phyloP scores from a whole-genome alignment of 2,113 vertebrate species.

The Melospiza melodia region DNA sequence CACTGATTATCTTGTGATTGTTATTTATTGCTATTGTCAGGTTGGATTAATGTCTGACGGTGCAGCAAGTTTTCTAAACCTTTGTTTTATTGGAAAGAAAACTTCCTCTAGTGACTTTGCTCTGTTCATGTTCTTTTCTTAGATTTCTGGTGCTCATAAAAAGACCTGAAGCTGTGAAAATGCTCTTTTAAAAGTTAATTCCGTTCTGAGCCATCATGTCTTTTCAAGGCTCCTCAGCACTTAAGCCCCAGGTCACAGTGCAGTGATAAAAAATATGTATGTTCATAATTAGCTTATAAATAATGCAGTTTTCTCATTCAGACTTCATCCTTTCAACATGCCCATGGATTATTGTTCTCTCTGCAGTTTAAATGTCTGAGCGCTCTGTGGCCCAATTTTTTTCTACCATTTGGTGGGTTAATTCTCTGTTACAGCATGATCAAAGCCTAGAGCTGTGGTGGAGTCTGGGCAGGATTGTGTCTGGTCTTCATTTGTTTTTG shows the following conservation, averaged over 20 bases:
- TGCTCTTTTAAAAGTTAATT: constrained; percentile 47
- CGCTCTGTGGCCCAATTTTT: constrained; percentile 31
- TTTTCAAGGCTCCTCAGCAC: constrained; percentile 24
- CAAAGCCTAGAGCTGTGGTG: neutral
- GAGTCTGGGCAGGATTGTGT: neutral
- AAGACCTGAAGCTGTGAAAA: constrained; percentile 55
- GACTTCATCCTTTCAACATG: constrained; percentile 13
- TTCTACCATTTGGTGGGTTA: constrained; percentile 22
- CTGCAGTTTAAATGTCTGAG: constrained; percentile 47
- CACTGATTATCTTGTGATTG: neutral
- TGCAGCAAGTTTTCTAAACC: neutral
- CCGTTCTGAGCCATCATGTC: constrained; percentile 22
- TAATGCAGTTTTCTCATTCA: constrained; percentile 65
- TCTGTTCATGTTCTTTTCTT: neutral
- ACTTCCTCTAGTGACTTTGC: neutral
- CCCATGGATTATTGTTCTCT: constrained; percentile 49
- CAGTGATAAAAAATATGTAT: constrained; percentile 68
- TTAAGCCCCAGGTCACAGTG: constrained; percentile 57
- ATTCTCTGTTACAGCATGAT: neutral
- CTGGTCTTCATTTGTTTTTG: neutral
- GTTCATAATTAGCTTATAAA: constrained; percentile 74
- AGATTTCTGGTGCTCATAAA: neutral
- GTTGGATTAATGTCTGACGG: neutral
- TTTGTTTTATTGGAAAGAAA: neutral
- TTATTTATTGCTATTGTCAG: neutral